These are phyloP conservation scores for Archips crataeganus DNA, from an alignment of 2,888 invertebrate genomes.

Conservation along the genomic window DNA sequence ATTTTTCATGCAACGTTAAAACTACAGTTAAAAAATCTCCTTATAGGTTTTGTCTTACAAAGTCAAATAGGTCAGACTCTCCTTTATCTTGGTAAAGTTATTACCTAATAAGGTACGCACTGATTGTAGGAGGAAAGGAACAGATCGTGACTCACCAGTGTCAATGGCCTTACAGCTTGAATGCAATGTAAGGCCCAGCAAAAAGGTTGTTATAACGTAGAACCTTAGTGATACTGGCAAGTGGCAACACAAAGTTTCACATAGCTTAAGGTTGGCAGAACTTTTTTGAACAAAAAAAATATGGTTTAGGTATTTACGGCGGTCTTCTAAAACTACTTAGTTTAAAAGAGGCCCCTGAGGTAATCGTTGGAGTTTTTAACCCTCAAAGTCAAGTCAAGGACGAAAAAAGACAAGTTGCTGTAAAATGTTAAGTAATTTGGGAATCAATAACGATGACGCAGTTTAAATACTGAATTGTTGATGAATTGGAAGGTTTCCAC, in stretches of 20 bases:
- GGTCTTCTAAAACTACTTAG: slow-evolving; percentile 4
- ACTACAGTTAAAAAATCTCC: too few relatives aligned
- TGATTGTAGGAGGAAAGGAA: slow-evolving; percentile 44
- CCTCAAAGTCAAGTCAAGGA: slow-evolving; percentile 19
- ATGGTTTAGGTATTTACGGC: too few relatives aligned
- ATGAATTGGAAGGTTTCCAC: slow-evolving; percentile 8
- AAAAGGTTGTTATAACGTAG: not conserved
- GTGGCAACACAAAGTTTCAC: too few relatives aligned
- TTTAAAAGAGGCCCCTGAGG: slow-evolving; percentile 27
- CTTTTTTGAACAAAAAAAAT: too few relatives aligned
- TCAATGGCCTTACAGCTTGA: slow-evolving; percentile 66
- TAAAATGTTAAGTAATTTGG: slow-evolving; percentile 26
- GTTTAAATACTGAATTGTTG: slow-evolving; percentile 6
- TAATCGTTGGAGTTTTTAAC: not conserved
- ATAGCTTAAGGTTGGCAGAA: too few relatives aligned
- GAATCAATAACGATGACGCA: slow-evolving; percentile 36
- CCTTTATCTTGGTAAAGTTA: slow-evolving; percentile 44
- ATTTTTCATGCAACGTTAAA: too few relatives aligned
- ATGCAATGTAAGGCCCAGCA: not conserved
- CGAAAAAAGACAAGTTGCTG: slow-evolving; percentile 21
- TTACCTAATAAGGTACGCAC: slow-evolving; percentile 60
- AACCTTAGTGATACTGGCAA: not conserved
- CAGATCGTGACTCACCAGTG: slow-evolving; percentile 61
- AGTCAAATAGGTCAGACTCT: not conserved
- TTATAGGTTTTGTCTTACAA: too few relatives aligned